Conservation (phyloP, 2,113 vertebrate genomes). For the Alligator mississippiensis region DNA sequence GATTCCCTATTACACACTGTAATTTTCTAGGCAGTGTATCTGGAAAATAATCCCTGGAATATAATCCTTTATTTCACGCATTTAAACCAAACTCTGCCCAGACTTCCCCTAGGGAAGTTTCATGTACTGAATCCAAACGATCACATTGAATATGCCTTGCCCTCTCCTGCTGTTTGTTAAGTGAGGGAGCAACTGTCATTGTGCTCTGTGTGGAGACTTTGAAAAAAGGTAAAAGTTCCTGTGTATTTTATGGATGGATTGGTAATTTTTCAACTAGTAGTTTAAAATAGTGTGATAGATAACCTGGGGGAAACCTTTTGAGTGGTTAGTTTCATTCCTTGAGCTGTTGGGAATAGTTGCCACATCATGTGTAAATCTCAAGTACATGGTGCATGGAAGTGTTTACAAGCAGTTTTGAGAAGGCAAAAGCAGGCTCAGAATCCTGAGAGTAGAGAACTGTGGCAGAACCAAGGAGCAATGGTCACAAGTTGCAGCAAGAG, state of each 20-base stretch:
- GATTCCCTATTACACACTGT: accelerated
- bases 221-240: not conserved
- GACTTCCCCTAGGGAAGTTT: not conserved
- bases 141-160: slow-evolving; percentile 33
- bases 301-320: not conserved
- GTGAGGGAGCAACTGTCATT: accelerated
- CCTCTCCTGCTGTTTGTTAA: not conserved
- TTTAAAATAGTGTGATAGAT: not conserved
- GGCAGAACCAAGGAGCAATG: no score
- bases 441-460: not conserved
- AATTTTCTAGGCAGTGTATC: accelerated
- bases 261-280: not conserved
- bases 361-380: not conserved
- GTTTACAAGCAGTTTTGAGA: accelerated
- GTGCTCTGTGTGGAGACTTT: not conserved
- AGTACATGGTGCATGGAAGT: not conserved
- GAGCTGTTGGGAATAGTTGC: not conserved
- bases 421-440: not conserved
- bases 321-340: not conserved
- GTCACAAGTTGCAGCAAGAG: no score
- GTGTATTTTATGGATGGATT: not conserved
- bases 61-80: not conserved
- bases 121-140: not conserved
- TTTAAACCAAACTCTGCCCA: accelerated
- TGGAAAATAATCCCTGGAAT: accelerated